Conservation (phyloP, 2,113 vertebrate genomes). For the Gymnogyps californianus region DNA sequence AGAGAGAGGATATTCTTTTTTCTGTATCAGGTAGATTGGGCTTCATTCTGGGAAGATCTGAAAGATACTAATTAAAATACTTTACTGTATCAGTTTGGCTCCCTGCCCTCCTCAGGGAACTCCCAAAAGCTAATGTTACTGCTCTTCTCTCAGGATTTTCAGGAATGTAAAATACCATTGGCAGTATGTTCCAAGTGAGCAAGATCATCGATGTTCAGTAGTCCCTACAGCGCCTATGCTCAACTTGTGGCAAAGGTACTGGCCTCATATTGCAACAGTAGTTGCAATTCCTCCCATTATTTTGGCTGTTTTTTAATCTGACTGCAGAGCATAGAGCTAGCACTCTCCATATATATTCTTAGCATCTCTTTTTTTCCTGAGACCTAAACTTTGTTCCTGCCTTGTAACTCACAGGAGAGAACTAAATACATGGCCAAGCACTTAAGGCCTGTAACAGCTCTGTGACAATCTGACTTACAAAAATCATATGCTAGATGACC, state of each 20-base stretch:
- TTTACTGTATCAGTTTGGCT: background rate
- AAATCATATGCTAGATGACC: background rate
- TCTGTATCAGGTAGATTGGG: background rate
- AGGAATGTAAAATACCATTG: background rate
- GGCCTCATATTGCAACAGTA: background rate
- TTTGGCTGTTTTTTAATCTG: background rate
- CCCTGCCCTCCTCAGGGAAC: background rate
- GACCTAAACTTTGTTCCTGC: background rate
- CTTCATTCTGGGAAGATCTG: background rate
- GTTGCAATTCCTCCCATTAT: background rate
- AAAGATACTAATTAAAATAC: background rate
- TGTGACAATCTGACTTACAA: background rate
- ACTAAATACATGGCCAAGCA: background rate
- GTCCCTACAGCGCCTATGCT: background rate
- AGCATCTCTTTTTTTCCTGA: background rate
- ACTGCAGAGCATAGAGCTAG: background rate
- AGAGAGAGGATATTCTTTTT: background rate
- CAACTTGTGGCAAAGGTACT: background rate
- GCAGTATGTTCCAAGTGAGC: background rate
- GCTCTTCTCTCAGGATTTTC: background rate
- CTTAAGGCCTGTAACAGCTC: background rate
- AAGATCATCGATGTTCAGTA: background rate
- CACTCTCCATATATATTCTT: background rate
- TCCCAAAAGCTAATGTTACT: background rate
- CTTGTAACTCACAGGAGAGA: background rate